These are phyloP conservation scores for Hystrix cristata DNA, from an alignment of 2,113 vertebrate species.

Conservation along the genomic window DNA sequence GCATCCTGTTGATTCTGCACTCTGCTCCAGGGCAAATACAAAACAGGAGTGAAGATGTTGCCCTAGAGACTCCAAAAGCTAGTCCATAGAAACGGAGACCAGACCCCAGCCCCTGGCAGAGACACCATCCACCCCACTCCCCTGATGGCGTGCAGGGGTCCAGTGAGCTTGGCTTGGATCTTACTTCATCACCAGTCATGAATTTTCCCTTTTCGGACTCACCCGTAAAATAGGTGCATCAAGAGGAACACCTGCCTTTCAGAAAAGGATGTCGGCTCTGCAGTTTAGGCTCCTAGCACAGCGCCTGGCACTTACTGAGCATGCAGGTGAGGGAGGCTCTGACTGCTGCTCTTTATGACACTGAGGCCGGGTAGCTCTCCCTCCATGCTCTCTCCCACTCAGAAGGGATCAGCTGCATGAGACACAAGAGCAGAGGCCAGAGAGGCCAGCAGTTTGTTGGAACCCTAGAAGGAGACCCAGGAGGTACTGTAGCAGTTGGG, in stretches of 20 bases:
- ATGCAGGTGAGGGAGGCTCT: accelerated
- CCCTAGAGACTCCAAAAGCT: background rate
- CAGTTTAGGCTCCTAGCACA: background rate
- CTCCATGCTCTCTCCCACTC: background rate
- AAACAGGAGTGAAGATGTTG: background rate
- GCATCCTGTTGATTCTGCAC: background rate
- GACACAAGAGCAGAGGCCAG: background rate
- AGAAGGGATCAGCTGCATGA: background rate
- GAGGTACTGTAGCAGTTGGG: background rate
- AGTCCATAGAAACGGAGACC: background rate
- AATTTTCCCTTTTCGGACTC: background rate
- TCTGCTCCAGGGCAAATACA: background rate
- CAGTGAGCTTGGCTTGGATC: background rate
- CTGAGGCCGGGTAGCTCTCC: accelerated
- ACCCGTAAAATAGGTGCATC: background rate
- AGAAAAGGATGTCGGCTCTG: background rate
- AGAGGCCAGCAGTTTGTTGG: background rate
- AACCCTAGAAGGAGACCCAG: background rate
- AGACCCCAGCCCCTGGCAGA: background rate
- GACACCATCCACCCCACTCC: background rate
- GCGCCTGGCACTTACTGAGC: accelerated
- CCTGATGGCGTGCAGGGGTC: background rate
- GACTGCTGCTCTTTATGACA: accelerated
- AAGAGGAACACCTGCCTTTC: background rate
- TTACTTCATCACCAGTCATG: background rate